Base-by-base conservation (phyloP, 2,888 invertebrate genomes). In the Serripes groenlandicus region DNA sequence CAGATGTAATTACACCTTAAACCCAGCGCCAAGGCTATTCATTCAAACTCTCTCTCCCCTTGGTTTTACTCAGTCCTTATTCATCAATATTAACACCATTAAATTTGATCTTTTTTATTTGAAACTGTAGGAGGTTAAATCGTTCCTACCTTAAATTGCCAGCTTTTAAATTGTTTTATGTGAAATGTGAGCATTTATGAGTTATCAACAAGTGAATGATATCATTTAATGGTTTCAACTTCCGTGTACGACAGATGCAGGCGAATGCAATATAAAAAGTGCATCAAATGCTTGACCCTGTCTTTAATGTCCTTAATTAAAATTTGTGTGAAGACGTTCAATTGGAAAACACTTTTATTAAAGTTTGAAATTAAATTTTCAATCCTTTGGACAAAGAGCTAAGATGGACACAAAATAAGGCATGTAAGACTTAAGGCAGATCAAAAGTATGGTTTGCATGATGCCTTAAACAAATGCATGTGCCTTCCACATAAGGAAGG, bases 1-100 rank as follows among this genome's bases (percentile, higher is more conserved):
- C 74, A 75, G 73, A 78, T 79, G 79, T 76, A 85, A 82, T 85
- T 80, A 85, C 78, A 82, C 71, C 64, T 77, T 71, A 72, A 74
- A 60, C 23, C 54, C n/a, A 69, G 52, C 32, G 56, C 74, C 32
- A 70, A 54, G 32, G 26, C 75, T n/a, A 21, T 37, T 58, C 56
- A 58, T 54, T 56, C 18, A 7, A 28, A 74, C 74, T 74, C 62
- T 69, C 75, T 60, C 56, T n/a, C 54, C 30, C 3, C n/a, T 68
- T 60, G 26, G 56, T 58, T 70, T 56, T 68, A 49, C 60, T 76
- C 58, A 58, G 30, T 35, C 28, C 11, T 54, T 18, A 56, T 68
- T 54, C 68, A 37, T 69, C 68, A 66, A 37, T 58, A 69, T 56
- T 56, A 68, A 76, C 75, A 35, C 56, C 60, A 69, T 42, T 32